Evolutionary conservation across 1,140 invertebrate species (phyloP).

Genomic region (Caenorhabditis inopinata): DNA sequence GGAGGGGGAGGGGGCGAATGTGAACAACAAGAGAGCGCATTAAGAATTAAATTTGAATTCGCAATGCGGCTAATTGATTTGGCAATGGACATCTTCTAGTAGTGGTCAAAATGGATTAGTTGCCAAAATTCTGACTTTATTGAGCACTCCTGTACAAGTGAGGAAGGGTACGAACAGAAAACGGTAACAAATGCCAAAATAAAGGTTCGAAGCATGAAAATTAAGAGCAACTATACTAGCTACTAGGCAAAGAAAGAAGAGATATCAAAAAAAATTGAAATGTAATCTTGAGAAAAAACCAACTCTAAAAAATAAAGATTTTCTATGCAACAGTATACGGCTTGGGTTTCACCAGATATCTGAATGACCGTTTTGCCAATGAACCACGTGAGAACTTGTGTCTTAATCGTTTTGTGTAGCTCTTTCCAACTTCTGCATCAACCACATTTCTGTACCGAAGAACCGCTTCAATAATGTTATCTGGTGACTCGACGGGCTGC

Average conservation of each 20-base stretch:
- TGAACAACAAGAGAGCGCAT: neutral
- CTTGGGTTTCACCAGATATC: conserved; percentile 59
- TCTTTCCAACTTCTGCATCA: conserved; percentile 53
- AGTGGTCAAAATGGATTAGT: no score
- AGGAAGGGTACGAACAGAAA: neutral
- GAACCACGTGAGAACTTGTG: conserved; percentile 63
- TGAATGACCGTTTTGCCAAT: conserved; percentile 50
- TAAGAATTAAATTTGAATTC: neutral
- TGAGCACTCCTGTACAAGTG: neutral
- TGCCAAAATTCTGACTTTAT: neutral
- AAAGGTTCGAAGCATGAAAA: no score
- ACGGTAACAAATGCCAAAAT: neutral
- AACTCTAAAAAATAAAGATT: neutral
- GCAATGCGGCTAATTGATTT: neutral
- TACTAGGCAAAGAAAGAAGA: neutral
- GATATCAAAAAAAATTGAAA: neutral
- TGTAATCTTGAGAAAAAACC: neutral
- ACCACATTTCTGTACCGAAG: conserved; percentile 53
- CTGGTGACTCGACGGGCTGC: neutral
- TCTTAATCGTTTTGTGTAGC: conserved; percentile 46
- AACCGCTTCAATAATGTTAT: conserved; percentile 55
- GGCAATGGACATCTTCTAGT: neutral
- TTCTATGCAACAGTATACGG: conserved; percentile 57
- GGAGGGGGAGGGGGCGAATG: neutral
- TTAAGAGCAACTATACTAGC: neutral